Conservation (phyloP, 2,797 vertebrate species). For the Premnoplex brunnescens region DNA sequence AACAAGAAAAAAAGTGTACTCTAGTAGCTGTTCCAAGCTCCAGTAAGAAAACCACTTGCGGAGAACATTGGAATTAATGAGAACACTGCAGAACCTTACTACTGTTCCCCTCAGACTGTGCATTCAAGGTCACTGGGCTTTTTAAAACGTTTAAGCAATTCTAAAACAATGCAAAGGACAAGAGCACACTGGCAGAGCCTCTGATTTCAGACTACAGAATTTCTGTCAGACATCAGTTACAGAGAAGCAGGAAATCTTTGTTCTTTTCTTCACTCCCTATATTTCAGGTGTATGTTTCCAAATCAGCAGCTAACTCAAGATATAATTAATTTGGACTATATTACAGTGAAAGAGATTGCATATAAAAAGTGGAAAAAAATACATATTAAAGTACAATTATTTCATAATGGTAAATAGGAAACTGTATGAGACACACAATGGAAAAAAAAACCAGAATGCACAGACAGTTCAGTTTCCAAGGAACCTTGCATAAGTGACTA, state of each 20-base stretch:
- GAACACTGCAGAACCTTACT: neutral
- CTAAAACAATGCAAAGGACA: neutral
- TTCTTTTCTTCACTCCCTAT: neutral
- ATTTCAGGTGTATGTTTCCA: neutral
- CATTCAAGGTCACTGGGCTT: neutral
- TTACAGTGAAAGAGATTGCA: neutral
- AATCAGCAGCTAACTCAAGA: neutral
- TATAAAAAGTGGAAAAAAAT: neutral
- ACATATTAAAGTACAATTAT: neutral
- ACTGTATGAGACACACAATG: neutral
- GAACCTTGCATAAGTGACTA: neutral
- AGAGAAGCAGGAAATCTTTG: neutral
- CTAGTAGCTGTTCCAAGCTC: neutral
- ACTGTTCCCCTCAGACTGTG: neutral
- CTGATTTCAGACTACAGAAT: neutral
- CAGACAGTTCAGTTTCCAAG: neutral
- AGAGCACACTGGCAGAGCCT: neutral
- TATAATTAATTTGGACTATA: neutral
- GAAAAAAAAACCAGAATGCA: neutral
- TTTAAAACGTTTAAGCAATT: neutral
- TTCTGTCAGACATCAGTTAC: neutral
- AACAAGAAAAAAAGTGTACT: neutral
- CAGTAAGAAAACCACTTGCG: neutral
- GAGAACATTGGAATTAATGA: slow-evolving; percentile 7
- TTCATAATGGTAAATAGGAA: neutral